Base-by-base conservation (phyloP, 2,797 vertebrate species). In the Pipistrellus pygmaeus region DNA sequence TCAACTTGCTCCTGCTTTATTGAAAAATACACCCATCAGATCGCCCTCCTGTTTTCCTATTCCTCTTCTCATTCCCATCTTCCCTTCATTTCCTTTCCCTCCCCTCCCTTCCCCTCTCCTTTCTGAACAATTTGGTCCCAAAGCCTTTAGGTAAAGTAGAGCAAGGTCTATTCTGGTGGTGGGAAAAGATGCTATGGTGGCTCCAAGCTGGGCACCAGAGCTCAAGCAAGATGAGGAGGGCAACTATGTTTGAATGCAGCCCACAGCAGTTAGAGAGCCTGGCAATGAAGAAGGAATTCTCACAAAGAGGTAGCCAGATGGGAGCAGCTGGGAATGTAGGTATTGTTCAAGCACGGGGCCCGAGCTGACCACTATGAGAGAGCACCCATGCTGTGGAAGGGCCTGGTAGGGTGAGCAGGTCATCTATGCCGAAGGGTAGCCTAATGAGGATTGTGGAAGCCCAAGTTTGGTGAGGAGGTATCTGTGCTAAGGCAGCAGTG, bases 1-100 rank as follows among this genome's bases (percentile, higher is more conserved):
- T 51, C 90, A 88, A n/a, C 53, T 91, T 90, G 13, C 5, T 86
- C 44, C 91, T 57, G 41, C 57, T 62, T 88, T 91, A 57, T 38
- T 51, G 20, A 84, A 85, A 95, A 95, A 82, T 69, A 48, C 0
- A 60, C 23, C 62, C 38, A 44, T 41, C 17, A 89, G 4, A 6
- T 66, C 27, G 41, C 84, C 17, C 13, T 94, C 30, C 6, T 87
- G 32, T 35, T 92, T 84, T 84, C 48, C 13, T 81, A 21, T 15
- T 64, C 32, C 10, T 46, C 7, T 84, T 92, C 53, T 81, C 15
- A 66, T 83, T 73, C 23, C 21, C 14, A 73, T 62, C 38, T 23
- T 35, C 64, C 64, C n/a, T 41, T 64, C 20, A 41, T 2, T 82
- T 77, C n/a, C 27, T n/a, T 32, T 12, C 20, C 64, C 64, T 85